Evolutionary conservation across 2,797 vertebrate genomes (phyloP), one percentile per base, ranked within the genome.

Genomic region (Alfaro cultratus): DNA sequence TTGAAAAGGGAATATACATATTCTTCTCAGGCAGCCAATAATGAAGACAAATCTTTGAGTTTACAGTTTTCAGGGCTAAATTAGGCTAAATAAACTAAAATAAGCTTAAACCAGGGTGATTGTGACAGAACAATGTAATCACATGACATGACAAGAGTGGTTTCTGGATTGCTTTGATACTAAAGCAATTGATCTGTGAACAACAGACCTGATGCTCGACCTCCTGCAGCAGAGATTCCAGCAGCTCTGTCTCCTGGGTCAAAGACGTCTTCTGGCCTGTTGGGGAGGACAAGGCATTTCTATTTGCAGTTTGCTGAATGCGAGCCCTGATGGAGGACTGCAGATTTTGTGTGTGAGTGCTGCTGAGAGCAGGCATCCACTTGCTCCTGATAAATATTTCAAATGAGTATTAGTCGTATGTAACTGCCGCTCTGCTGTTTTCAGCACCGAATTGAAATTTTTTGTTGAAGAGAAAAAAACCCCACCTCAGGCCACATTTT

Each of bases 241-340:
- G 94, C 85, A 99, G 96, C 89, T 99, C 99, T 0, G 99, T 99
- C 96, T 99, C 99, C 94, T 99, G 98, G 75, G 99, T 99, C 86
- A 99, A 95, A 2, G 99, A 99, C 53, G 98, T 99, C 94, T 99
- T 99, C 92, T 99, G 99, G 91, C 99, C 99, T 99, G 91, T 92
- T 93, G 82, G 80, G 68, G 76, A 83, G 80, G 75, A 85, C 77
- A 85, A 74, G 2, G 1, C 75, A 75, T 78, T 89, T 91, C 91
- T 92, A 90, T 93, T 93, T 91, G 89, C 80, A 89, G 89, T 43
- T 80, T 51, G 60, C 62, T 81, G 76, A 85, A 87, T 79, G 82
- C 79, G 72, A 47, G 79, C 29, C 36, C n/a, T 87, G 88, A 88
- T 81, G 88, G 85, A 89, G 68, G 21, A 80, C 76, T 75, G 75